These are phyloP conservation scores for Dissostichus mawsoni DNA, from an alignment of 2,113 vertebrate genomes.

Conservation along the genomic window DNA sequence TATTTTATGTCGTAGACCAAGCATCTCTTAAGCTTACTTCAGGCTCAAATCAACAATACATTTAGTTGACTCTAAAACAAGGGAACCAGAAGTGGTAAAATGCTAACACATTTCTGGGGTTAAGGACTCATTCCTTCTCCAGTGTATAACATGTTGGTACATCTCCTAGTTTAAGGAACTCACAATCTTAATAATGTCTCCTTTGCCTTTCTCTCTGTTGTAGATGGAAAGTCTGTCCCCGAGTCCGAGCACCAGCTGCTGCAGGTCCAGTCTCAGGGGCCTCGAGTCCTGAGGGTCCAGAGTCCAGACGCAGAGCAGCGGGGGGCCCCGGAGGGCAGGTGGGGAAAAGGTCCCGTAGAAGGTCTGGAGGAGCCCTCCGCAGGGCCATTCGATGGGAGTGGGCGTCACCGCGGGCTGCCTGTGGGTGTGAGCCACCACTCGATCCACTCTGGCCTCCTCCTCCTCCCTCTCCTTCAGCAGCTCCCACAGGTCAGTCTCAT, in stretches of 20 bases:
- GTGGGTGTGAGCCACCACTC: background rate
- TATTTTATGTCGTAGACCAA: too few relatives aligned
- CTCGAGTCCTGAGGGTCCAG: conserved; percentile 89
- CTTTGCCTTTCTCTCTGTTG: conserved; percentile 76
- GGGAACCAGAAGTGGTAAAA: too few relatives aligned
- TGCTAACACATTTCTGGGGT: too few relatives aligned
- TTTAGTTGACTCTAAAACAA: too few relatives aligned
- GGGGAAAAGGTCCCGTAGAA: conserved; percentile 91
- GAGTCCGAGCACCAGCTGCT: conserved; percentile 81
- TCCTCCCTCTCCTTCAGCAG: conserved; percentile 15
- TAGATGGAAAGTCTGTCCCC: conserved; percentile 85
- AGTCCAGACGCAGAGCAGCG: conserved; percentile 86
- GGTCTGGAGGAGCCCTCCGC: conserved; percentile 85
- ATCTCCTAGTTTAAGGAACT: conserved; percentile 51
- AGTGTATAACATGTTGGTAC: too few relatives aligned
- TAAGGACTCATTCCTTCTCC: too few relatives aligned
- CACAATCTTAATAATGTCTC: conserved; percentile 81
- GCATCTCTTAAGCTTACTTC: too few relatives aligned
- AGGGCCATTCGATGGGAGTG: conserved; percentile 73
- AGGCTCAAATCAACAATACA: too few relatives aligned
- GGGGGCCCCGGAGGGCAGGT: conserved; percentile 62
- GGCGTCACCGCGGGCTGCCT: conserved; percentile 22
- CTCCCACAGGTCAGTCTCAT: conserved; percentile 35
- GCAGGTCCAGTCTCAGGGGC: conserved; percentile 87
- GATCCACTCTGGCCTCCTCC: background rate